A percentile compares a stretch with the other conserved stretches of the same genome.
phyloP scores from a whole-genome alignment of 2,113 vertebrate species.

The Mastomys coucha region DNA sequence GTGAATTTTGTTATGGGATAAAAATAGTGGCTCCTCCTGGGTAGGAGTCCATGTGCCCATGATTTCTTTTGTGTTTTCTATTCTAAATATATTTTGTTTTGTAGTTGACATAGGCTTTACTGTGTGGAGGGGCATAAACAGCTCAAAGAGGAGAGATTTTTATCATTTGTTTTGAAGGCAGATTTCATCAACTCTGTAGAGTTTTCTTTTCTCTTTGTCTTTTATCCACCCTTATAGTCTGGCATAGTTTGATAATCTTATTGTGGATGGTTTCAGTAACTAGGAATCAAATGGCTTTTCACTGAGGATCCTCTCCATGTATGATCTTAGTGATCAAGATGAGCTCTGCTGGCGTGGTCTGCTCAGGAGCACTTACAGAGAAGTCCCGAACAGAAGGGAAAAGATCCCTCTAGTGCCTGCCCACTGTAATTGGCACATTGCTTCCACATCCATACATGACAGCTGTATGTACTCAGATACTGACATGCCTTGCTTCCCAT shows the following conservation, averaged over 20 bases:
- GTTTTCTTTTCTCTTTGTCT: background rate
- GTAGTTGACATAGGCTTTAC: background rate
- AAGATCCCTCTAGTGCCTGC: background rate
- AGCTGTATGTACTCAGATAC: background rate
- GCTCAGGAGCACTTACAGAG: constrained; percentile 1
- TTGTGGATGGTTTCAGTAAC: constrained; percentile 3
- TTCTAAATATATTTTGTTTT: constrained; percentile 4
- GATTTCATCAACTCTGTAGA: background rate
- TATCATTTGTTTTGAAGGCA: constrained; percentile 50
- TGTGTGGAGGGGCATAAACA: background rate
- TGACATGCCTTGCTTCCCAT: background rate
- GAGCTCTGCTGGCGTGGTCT: background rate
- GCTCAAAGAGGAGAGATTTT: constrained; percentile 28
- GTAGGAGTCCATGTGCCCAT: background rate
- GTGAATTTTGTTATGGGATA: background rate
- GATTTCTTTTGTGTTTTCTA: background rate
- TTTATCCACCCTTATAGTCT: background rate
- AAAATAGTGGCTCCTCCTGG: background rate
- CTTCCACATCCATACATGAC: background rate
- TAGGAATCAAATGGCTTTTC: background rate
- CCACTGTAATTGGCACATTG: background rate
- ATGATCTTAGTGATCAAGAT: background rate
- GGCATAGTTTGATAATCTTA: background rate
- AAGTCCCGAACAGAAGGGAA: background rate
- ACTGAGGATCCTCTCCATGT: background rate